phyloP scores from a whole-genome alignment of 2,113 vertebrate genomes.

The Danio rerio region DNA sequence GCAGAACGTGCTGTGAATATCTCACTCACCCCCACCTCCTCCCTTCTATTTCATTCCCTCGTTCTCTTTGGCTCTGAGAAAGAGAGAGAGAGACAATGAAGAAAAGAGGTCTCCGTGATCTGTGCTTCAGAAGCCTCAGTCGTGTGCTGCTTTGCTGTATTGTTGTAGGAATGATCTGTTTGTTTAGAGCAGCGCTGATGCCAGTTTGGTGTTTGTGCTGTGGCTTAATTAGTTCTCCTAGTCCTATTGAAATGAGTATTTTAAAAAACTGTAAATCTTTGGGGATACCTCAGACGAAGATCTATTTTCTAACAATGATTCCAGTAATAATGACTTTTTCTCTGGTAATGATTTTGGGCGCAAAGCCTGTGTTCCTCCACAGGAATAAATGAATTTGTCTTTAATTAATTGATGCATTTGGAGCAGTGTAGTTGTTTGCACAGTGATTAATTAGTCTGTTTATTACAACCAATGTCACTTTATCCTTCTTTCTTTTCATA shows the following conservation, averaged over 20 bases:
- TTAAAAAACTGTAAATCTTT: conserved; percentile 34
- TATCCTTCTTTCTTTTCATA: conserved; percentile 2
- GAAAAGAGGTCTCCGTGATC: conserved; percentile 34
- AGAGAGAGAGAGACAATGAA: conserved; percentile 30
- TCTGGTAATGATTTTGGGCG: conserved; percentile 52
- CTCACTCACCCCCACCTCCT: conserved; percentile 34
- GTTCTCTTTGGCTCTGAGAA: conserved; percentile 42
- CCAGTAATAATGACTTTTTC: conserved; percentile 43
- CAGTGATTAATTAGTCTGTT: conserved; percentile 60
- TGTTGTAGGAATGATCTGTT: not conserved
- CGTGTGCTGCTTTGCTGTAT: not conserved
- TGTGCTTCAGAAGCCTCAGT: conserved; percentile 28
- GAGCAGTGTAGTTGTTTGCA: conserved; percentile 53
- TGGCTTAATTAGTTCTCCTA: conserved; percentile 8
- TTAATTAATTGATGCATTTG: conserved; percentile 61
- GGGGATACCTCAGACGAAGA: conserved; percentile 40
- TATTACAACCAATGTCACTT: conserved; percentile 49
- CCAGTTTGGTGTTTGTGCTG: not conserved
- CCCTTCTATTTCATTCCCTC: conserved; percentile 31
- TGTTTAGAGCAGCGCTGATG: conserved; percentile 1
- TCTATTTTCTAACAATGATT: conserved; percentile 48
- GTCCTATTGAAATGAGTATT: conserved; percentile 11
- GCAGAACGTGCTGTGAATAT: conserved; percentile 59
- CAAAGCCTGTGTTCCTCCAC: conserved; percentile 49
- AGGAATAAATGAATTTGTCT: conserved; percentile 54